Percentiles rank a stretch among this genome's conserved stretches.
phyloP scores from a whole-genome alignment of 2,888 invertebrate genomes.

The Drosophila suboccidentalis region DNA sequence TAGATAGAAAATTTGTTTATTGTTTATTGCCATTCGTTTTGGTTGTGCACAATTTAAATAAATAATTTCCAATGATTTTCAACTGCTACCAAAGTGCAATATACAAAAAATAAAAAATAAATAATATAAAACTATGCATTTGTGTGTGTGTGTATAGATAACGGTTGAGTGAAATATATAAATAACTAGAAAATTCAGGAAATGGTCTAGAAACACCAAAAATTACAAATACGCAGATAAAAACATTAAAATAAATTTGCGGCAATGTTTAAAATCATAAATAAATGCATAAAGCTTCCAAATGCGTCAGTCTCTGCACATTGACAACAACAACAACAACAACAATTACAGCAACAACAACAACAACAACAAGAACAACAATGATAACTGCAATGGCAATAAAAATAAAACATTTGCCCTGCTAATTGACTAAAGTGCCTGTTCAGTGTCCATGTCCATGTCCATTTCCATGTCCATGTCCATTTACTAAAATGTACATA shows the following conservation, averaged over 20 bases:
- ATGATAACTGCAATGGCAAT: slow-evolving; percentile 24
- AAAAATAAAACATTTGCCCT: slow-evolving; percentile 62
- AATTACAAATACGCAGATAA: slow-evolving; percentile 43
- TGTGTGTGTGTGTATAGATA: slow-evolving; percentile 2
- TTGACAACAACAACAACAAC: slow-evolving; percentile 3
- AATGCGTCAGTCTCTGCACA: slow-evolving; percentile 44
- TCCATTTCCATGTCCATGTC: slow-evolving; percentile 33
- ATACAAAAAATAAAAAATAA: slow-evolving; percentile 12
- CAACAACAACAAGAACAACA: slow-evolving; percentile 1
- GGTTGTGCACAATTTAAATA: slow-evolving; percentile 53
- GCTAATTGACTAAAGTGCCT: slow-evolving; percentile 76
- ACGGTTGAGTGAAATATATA: neutral
- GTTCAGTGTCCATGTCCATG: slow-evolving; percentile 38
- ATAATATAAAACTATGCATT: slow-evolving; percentile 7
- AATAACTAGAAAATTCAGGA: slow-evolving; percentile 34
- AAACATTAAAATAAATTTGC: slow-evolving; percentile 28
- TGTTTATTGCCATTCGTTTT: slow-evolving; percentile 52
- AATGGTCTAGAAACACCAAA: slow-evolving; percentile 46
- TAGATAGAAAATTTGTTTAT: slow-evolving; percentile 52
- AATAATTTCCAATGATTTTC: slow-evolving; percentile 65
- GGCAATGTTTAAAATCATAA: slow-evolving; percentile 58
- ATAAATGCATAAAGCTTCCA: slow-evolving; percentile 61
- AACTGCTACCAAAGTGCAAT: slow-evolving; percentile 20
- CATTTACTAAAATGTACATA: slow-evolving; percentile 25
- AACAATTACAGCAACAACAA: slow-evolving; percentile 18